Conservation (phyloP, 1,140 invertebrate genomes). For the Tetramorium simillimum region DNA sequence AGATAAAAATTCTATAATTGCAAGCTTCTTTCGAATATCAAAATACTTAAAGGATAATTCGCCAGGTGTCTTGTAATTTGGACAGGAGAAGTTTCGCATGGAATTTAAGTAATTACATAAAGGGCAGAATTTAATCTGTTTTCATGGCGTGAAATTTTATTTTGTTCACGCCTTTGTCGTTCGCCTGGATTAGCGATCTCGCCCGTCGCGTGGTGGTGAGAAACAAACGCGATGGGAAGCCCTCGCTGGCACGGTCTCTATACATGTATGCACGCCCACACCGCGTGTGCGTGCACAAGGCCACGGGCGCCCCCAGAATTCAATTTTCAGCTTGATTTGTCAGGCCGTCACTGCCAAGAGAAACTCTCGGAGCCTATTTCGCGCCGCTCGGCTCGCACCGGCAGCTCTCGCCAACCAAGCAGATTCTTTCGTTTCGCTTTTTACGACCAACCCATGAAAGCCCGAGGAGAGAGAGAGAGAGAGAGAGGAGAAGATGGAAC, state of each 20-base stretch:
- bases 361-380: conserved; percentile 79
- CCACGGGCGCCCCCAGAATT: conserved; percentile 79
- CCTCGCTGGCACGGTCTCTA: conserved; percentile 25
- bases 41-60: neutral
- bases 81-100: neutral
- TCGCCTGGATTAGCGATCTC: conserved; percentile 14
- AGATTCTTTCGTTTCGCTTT: conserved; percentile 79
- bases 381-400: conserved; percentile 70
- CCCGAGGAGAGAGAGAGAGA: neutral
- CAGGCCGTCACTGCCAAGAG: conserved; percentile 78
- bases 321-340: conserved; percentile 85
- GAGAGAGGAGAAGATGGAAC: neutral
- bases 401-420: conserved; percentile 74
- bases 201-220: neutral
- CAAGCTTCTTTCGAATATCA: neutral
- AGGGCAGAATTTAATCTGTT: neutral
- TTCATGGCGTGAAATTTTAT: conserved; percentile 7
- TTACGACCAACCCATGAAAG: conserved; percentile 63
- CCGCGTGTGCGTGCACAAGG: conserved; percentile 53
- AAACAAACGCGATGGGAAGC: conserved; percentile 22
- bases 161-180: neutral
- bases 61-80: neutral
- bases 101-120: neutral
- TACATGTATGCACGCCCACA: conserved; percentile 46
- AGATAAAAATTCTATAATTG: neutral